phyloP scores from a whole-genome alignment of 2,888 invertebrate species.

The Machimus rusticus region DNA sequence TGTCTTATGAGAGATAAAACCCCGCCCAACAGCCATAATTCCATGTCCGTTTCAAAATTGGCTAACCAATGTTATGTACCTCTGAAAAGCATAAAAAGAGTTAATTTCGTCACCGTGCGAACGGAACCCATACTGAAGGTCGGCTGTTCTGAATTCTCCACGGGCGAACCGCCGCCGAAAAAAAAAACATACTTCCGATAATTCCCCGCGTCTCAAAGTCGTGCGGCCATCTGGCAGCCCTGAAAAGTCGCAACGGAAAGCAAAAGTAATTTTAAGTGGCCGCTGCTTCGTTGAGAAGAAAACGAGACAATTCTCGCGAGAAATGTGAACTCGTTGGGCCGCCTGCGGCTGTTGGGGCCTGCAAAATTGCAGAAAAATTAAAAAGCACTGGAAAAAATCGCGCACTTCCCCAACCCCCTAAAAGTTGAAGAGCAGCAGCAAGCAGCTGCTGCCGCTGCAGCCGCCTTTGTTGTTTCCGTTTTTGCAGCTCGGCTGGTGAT shows the following conservation, averaged over 20 bases:
- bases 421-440: not conserved
- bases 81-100: not conserved
- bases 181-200: not conserved
- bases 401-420: not conserved
- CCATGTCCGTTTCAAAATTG: not conserved
- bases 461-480: not conserved
- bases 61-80: not conserved
- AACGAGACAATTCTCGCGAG: not conserved
- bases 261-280: not conserved
- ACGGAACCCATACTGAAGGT: not conserved
- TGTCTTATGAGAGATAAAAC: not conserved
- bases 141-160: conserved; percentile 1
- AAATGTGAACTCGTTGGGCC: not conserved
- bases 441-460: not conserved
- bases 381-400: not conserved
- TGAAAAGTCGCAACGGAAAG: not conserved
- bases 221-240: conserved; percentile 3
- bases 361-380: not conserved
- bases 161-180: not conserved
- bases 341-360: not conserved
- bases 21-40: not conserved
- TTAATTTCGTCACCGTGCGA: not conserved
- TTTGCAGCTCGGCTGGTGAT: not conserved
- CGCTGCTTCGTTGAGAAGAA: not conserved
- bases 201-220: not conserved